A percentile compares a stretch with the other conserved stretches of the same genome.
These are phyloP conservation scores for Anguilla obscura DNA, from an alignment of 2,797 vertebrate species.

Conservation along the genomic window DNA sequence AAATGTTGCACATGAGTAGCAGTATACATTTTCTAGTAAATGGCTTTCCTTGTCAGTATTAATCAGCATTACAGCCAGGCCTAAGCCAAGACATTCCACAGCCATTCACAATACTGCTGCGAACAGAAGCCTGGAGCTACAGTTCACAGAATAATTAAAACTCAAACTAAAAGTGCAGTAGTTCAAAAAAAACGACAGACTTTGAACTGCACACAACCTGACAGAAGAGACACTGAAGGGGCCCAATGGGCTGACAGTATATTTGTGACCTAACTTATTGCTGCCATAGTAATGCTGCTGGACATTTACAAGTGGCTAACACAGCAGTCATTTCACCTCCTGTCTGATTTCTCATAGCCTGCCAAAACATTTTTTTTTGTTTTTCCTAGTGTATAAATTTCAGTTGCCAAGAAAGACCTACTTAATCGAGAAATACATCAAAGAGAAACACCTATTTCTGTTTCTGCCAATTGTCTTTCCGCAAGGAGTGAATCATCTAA, in stretches of 20 bases:
- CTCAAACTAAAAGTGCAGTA: not conserved
- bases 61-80: not conserved
- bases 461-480: not conserved
- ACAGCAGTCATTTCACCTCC: not conserved
- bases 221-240: not conserved
- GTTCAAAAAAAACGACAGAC: not conserved
- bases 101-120: not conserved
- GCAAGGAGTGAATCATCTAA: not conserved
- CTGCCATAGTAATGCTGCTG: not conserved
- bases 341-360: not conserved
- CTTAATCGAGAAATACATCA: too few species aligned
- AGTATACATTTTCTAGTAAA: constrained; percentile 4
- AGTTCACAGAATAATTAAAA: not conserved
- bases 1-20: not conserved
- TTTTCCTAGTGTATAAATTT: not conserved
- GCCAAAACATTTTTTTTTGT: not conserved
- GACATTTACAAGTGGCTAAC: not conserved
- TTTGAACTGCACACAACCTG: not conserved
- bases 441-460: not conserved
- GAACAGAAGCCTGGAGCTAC: not conserved
- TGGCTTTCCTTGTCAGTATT: not conserved
- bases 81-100: not conserved
- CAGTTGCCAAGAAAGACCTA: not conserved
- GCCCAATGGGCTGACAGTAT: not conserved
- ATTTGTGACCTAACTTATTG: not conserved